Conservation (phyloP, 2,888 invertebrate species). For the Drosophila basisetae region DNA sequence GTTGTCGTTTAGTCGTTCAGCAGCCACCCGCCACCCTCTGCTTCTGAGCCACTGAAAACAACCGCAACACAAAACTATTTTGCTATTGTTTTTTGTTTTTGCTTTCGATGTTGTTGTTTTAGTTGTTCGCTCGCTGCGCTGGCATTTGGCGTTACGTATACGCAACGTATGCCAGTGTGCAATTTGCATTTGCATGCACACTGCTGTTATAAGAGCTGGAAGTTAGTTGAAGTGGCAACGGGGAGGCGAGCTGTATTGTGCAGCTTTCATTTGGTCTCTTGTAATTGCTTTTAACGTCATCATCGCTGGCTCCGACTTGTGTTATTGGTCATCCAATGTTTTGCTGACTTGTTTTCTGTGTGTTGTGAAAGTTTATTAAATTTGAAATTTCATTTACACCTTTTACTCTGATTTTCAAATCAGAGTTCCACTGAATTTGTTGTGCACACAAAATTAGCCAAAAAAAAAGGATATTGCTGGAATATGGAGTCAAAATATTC, state of each 20-base stretch:
- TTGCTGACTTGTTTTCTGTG: constrained; percentile 19
- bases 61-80: constrained; percentile 82
- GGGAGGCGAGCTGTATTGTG: constrained; percentile 14
- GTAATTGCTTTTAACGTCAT: constrained; percentile 81
- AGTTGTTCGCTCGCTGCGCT: constrained; percentile 38
- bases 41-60: constrained; percentile 67
- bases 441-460: constrained; percentile 8
- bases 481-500: constrained; percentile 6
- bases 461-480: background rate
- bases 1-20: constrained; percentile 48
- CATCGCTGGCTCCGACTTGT: constrained; percentile 54
- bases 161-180: constrained; percentile 72
- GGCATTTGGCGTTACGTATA: constrained; percentile 75
- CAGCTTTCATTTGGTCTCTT: constrained; percentile 52
- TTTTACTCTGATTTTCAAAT: constrained; percentile 57
- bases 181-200: constrained; percentile 82
- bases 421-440: constrained; percentile 40
- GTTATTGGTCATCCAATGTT: constrained; percentile 29
- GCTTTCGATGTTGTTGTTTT: constrained; percentile 36
- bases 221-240: constrained; percentile 1
- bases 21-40: constrained; percentile 27
- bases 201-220: constrained; percentile 53
- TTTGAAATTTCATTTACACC: constrained; percentile 35
- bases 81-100: constrained; percentile 69
- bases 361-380: constrained; percentile 53